Percentiles rank a stretch among this genome's conserved stretches.
These are phyloP conservation scores for Bactericera cockerelli DNA, from an alignment of 1,140 invertebrate genomes.

Conservation along the genomic window DNA sequence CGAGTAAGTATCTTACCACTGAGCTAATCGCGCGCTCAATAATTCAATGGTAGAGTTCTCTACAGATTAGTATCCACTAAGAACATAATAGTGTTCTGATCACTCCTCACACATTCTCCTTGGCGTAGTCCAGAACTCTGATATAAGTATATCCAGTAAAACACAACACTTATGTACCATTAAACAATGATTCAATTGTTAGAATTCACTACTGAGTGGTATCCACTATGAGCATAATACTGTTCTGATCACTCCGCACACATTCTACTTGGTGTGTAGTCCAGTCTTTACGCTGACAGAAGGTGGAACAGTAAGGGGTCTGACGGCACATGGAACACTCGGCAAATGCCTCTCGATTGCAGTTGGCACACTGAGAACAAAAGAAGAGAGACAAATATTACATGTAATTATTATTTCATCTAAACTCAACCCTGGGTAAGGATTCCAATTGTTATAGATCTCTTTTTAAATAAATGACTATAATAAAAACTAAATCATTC, in stretches of 20 bases:
- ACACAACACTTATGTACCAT: too few species aligned
- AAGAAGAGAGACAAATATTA: not conserved
- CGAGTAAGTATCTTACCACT: too few species aligned
- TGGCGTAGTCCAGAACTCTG: too few species aligned
- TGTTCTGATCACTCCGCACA: slow-evolving; percentile 38
- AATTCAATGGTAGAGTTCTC: too few species aligned
- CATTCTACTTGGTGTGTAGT: slow-evolving; percentile 68
- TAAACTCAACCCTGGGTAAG: slow-evolving; percentile 9
- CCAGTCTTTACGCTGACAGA: slow-evolving; percentile 79
- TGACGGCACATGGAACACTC: slow-evolving; percentile 69
- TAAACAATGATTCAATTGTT: too few species aligned
- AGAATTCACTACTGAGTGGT: slow-evolving; percentile 25
- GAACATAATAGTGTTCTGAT: too few species aligned
- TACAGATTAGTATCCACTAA: too few species aligned
- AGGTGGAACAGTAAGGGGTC: slow-evolving; percentile 72
- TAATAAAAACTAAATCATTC: slow-evolving; percentile 30
- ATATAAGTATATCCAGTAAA: too few species aligned
- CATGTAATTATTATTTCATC: slow-evolving; percentile 6
- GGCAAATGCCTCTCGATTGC: slow-evolving; percentile 64
- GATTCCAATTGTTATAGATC: too few species aligned
- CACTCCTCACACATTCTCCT: too few species aligned
- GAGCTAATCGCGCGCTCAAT: too few species aligned
- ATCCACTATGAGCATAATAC: slow-evolving; percentile 41
- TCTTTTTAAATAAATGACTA: too few species aligned
- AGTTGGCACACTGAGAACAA: slow-evolving; percentile 60